phyloP scores from a whole-genome alignment of 2,888 invertebrate species.

The Apamea monoglypha region DNA sequence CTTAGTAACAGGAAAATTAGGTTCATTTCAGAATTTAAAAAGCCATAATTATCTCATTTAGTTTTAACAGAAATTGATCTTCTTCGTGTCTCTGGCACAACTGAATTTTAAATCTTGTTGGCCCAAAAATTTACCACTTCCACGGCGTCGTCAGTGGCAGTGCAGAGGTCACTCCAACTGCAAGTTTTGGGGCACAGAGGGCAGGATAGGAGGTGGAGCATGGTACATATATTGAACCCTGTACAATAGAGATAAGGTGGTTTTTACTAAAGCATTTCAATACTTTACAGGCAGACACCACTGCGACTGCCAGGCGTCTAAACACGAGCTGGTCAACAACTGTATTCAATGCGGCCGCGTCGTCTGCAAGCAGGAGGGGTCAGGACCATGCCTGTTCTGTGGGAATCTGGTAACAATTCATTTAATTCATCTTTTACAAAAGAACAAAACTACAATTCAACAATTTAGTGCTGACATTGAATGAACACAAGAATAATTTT shows the following conservation, averaged over 20 bases:
- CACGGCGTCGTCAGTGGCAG: too few relatives aligned
- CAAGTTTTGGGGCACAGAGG: too few relatives aligned
- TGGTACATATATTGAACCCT: too few relatives aligned
- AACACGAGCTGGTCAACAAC: constrained; percentile 97
- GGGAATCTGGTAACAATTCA: constrained; percentile 92
- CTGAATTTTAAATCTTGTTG: too few relatives aligned
- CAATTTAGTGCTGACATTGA: background rate
- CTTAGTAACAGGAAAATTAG: background rate
- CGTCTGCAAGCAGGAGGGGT: constrained; percentile 98
- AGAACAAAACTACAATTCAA: background rate
- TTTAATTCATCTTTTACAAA: background rate
- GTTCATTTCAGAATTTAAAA: background rate
- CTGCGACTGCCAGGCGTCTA: constrained; percentile 98
- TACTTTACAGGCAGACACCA: constrained; percentile 93
- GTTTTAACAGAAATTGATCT: background rate
- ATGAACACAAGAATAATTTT: background rate
- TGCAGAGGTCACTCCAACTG: too few relatives aligned
- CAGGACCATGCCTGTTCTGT: constrained; percentile 98
- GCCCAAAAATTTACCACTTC: too few relatives aligned
- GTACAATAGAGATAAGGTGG: too few relatives aligned
- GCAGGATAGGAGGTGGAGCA: too few relatives aligned
- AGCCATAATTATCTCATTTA: background rate
- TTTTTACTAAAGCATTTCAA: background rate
- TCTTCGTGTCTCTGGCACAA: too few relatives aligned
- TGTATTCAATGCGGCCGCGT: constrained; percentile 98